Conservation (phyloP, 2,113 vertebrate species). For the Mastomys natalensis region DNA sequence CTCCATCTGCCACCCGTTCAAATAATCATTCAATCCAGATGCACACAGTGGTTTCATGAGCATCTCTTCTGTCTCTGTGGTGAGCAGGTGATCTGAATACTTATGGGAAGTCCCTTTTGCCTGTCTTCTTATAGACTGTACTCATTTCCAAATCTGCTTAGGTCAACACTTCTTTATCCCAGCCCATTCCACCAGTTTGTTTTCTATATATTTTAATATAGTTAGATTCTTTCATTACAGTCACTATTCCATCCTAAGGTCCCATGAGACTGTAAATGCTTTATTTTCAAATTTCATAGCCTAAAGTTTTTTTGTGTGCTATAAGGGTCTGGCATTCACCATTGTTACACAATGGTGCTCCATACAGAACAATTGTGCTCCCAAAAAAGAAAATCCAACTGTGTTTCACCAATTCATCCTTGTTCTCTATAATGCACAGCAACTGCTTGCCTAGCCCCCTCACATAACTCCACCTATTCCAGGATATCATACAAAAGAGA, state of each 20-base stretch:
- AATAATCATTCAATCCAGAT: not conserved
- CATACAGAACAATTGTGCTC: not conserved
- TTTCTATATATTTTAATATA: conserved; percentile 13
- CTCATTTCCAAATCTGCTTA: not conserved
- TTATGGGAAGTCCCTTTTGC: not conserved
- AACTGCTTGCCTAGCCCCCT: not conserved
- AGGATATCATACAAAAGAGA: not conserved
- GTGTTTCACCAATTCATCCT: not conserved
- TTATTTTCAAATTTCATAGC: conserved; percentile 51
- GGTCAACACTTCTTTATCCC: not conserved
- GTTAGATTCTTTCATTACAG: not conserved
- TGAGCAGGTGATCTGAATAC: not conserved
- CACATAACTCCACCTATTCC: not conserved
- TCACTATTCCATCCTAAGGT: not conserved
- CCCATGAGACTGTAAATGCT: not conserved
- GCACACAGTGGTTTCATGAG: not conserved
- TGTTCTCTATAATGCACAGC: not conserved
- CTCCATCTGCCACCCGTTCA: not conserved
- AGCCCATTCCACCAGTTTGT: not conserved
- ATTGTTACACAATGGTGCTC: no score
- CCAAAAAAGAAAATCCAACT: not conserved
- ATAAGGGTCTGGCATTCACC: not conserved
- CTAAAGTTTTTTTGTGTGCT: not conserved
- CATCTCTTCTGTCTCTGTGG: not conserved
- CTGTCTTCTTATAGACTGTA: not conserved